phyloP scores from a whole-genome alignment of 1,140 invertebrate genomes.

The Anadara kagoshimensis region DNA sequence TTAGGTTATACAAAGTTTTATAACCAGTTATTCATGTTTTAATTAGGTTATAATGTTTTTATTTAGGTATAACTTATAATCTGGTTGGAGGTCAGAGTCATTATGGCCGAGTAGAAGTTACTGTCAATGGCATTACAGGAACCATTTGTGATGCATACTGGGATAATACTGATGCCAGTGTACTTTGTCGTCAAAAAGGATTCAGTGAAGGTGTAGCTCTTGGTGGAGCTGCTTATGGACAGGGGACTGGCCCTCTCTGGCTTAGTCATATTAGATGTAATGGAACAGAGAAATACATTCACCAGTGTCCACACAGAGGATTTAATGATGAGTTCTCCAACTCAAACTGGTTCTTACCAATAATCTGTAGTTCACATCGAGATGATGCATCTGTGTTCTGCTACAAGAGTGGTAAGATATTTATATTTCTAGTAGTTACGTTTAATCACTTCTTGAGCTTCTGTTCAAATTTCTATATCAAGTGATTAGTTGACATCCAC shows the following conservation, averaged over 20 bases:
- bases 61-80: slow-evolving; percentile 47
- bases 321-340: slow-evolving; percentile 46
- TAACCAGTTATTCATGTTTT: background rate
- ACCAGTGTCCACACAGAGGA: slow-evolving; percentile 56
- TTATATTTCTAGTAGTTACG: no score
- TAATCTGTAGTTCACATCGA: slow-evolving; percentile 53
- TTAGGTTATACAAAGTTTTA: background rate
- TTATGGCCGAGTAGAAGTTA: slow-evolving; percentile 84
- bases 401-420: slow-evolving; percentile 57
- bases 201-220: slow-evolving; percentile 59
- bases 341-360: slow-evolving; percentile 35
- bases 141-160: slow-evolving; percentile 64
- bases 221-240: slow-evolving; percentile 45
- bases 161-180: slow-evolving; percentile 56
- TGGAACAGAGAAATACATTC: slow-evolving; percentile 45
- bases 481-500: no score
- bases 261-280: slow-evolving; percentile 50
- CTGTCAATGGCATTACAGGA: slow-evolving; percentile 71
- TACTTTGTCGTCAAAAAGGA: slow-evolving; percentile 56
- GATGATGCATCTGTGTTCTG: slow-evolving; percentile 66
- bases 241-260: slow-evolving; percentile 55
- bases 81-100: slow-evolving; percentile 32
- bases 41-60: background rate
- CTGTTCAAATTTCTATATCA: no score
- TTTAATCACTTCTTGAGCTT: no score